Conservation (phyloP, 1,140 invertebrate genomes). For the Leptinotarsa undecemlineata region DNA sequence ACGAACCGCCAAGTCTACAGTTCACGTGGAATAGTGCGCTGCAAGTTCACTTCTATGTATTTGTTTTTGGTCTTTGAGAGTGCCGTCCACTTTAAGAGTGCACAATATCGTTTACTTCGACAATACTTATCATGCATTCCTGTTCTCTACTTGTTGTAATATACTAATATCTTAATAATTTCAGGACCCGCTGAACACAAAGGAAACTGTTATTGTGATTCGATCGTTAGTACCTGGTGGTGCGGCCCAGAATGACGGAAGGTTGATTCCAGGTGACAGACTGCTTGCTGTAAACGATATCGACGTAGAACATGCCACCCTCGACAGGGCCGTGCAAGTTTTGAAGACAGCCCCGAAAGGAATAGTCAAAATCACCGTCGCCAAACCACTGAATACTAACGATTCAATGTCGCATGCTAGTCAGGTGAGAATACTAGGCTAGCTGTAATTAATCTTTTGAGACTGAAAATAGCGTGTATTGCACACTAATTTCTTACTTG, state of each 20-base stretch:
- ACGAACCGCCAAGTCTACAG: too few species aligned
- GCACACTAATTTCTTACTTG: background rate
- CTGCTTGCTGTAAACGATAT: conserved; percentile 83
- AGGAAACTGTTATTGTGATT: conserved; percentile 87
- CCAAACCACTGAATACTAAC: conserved; percentile 81
- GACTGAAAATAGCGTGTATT: too few species aligned
- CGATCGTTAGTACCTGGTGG: conserved; percentile 83
- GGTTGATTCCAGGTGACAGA: conserved; percentile 83
- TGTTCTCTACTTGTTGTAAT: too few species aligned
- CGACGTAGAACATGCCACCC: conserved; percentile 72
- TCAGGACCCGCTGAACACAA: conserved; percentile 77
- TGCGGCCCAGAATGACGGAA: conserved; percentile 78
- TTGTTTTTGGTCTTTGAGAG: too few species aligned
- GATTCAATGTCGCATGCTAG: conserved; percentile 61
- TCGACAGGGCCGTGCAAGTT: conserved; percentile 82
- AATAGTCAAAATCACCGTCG: conserved; percentile 78
- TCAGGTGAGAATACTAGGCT: conserved; percentile 58
- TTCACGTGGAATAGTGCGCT: too few species aligned
- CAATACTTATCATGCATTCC: too few species aligned
- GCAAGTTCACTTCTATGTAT: too few species aligned
- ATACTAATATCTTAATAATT: background rate
- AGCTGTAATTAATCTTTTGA: too few species aligned
- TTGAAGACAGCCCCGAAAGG: conserved; percentile 79
- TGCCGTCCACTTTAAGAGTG: too few species aligned
- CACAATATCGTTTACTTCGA: too few species aligned